Evolutionary conservation across 2,797 vertebrate genomes (phyloP).

Genomic region (Gambelia wislizenii): DNA sequence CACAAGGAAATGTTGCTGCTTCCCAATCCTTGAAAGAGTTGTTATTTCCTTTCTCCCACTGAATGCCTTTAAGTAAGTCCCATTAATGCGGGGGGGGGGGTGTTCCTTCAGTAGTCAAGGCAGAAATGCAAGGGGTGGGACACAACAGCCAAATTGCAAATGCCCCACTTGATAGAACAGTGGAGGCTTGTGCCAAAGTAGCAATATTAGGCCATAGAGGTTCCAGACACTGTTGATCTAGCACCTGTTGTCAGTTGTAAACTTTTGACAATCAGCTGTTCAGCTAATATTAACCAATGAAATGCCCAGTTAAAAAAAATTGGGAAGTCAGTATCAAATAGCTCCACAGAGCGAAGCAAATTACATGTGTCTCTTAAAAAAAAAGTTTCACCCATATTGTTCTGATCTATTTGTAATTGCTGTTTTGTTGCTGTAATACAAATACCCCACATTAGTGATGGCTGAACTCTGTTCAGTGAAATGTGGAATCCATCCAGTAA

Average conservation of each 20-base stretch:
- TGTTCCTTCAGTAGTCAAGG: constrained; percentile 40
- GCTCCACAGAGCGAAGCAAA: not conserved
- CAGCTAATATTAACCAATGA: constrained; percentile 62
- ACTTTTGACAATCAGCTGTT: constrained; percentile 67
- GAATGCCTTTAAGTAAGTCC: not conserved
- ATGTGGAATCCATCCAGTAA: not conserved
- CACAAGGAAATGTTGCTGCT: constrained; percentile 8
- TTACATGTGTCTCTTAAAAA: too few relatives aligned
- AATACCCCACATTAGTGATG: too few relatives aligned
- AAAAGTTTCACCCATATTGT: not conserved
- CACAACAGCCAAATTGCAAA: not conserved
- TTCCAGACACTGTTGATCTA: constrained; percentile 48
- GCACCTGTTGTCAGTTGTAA: constrained; percentile 67
- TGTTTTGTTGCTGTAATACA: not conserved
- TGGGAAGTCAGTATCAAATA: not conserved
- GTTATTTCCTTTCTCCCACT: not conserved
- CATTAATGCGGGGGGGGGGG: not conserved
- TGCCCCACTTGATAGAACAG: constrained; percentile 68
- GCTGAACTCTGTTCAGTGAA: not conserved
- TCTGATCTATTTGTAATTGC: not conserved
- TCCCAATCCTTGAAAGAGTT: not conserved
- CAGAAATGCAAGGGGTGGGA: not conserved
- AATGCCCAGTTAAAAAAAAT: not conserved
- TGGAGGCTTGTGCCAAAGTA: constrained; percentile 47
- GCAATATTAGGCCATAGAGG: constrained; percentile 23